Base-by-base conservation (phyloP, 2,797 vertebrate genomes). In the Gila robusta region DNA sequence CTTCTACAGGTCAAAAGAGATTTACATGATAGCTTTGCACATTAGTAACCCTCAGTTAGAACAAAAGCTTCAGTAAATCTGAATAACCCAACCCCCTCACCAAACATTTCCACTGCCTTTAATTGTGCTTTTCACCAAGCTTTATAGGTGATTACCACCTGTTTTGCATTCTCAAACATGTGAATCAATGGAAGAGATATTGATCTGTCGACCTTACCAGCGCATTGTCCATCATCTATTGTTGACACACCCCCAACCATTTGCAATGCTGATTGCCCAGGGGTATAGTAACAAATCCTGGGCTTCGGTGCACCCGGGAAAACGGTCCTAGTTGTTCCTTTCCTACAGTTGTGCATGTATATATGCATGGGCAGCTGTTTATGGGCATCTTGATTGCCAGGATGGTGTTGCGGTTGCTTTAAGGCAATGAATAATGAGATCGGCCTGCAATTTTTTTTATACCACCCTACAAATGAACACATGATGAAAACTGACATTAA, bases 161-260 rank as follows among this genome's bases (percentile, higher is more conserved):
- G 90, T 89, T 91, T 91, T 91, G 86, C 87, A 89, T 91, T 90
- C 72, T 80, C 74, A 87, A 49, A 81, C 73, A 83, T 35, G 37
- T 16, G 66, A 87, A 90, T 91, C 87, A 88, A 88, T 90, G 26
- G 64, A 87, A 59, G 67, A 49, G 88, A 88, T 91, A 90, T 90
- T 85, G 89, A 90, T 91, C 86, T 67, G 67, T 11, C 52, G 56
- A 28, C 39, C 56, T 72, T 41, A 62, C 66, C 76, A 8, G 64
- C 47, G 62, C 71, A 28, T 76, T 82, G 87, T 41, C 78, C 54
- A 89, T 89, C 81, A 87, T 91, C 80, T 80, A 82, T 80, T 70
- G 86, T 77, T 83, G 69, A 80, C 23, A 26, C 81, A 28, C 80
- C 44, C 35, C 32, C 62, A 72, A 80, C 72, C 84, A 81, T 89